Evolutionary conservation across 2,113 vertebrate species (phyloP).

Genomic region (Tyrannus savana): DNA sequence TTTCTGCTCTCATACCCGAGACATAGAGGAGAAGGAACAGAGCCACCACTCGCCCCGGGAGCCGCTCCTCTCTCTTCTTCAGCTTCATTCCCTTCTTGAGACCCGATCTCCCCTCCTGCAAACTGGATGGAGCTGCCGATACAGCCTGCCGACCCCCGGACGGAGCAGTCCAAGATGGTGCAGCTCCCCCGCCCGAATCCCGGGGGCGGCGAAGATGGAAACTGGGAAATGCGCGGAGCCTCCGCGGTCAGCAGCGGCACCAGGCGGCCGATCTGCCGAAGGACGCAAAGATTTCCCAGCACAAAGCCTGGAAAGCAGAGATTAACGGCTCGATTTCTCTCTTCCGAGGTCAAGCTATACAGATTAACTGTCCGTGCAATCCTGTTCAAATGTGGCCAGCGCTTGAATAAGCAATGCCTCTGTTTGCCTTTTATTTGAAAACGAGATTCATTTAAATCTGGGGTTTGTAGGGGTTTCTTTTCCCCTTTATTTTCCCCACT

Average conservation of each 20-base stretch:
- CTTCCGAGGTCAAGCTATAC: not conserved
- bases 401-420: not conserved
- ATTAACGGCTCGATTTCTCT: not conserved
- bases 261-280: not conserved
- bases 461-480: not conserved
- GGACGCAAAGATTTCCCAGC: not conserved
- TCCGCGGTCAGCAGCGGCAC: conserved; percentile 8
- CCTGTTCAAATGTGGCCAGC: not conserved
- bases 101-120: not conserved
- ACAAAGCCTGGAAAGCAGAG: not conserved
- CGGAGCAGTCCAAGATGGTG: not conserved
- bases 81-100: not conserved
- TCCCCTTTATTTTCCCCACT: not conserved
- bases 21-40: not conserved
- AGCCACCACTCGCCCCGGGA: not conserved
- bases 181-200: not conserved
- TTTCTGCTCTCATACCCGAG: not conserved
- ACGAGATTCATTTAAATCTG: not conserved
- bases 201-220: fast-evolving
- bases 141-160: not conserved
- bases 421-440: not conserved
- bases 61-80: not conserved
- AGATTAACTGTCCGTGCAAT: not conserved
- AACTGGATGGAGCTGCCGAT: not conserved
- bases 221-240: not conserved